A percentile compares a stretch with the other conserved stretches of the same genome.
Conservation (phyloP, 2,888 invertebrate species). For the Polylopha cassiicola region DNA sequence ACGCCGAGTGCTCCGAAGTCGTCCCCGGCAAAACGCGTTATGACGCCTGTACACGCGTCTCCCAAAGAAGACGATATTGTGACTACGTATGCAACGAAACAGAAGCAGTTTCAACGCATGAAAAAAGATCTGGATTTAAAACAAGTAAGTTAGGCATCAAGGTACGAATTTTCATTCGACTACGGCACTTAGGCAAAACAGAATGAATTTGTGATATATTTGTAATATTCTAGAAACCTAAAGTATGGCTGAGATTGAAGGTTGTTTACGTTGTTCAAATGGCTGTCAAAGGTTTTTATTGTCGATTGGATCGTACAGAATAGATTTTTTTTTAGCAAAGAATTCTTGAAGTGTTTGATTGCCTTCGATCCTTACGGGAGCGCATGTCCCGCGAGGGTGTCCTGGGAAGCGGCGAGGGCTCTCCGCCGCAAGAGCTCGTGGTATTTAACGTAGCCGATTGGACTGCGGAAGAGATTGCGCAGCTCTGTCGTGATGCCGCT, state of each 20-base stretch:
- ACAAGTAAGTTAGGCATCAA: constrained; percentile 47
- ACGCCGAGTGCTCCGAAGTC: too few relatives aligned
- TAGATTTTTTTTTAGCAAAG: constrained; percentile 60
- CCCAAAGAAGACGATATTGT: constrained; percentile 44
- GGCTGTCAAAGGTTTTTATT: too few relatives aligned
- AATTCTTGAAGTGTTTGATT: constrained; percentile 53
- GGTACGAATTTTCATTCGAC: background rate
- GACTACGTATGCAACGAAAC: constrained; percentile 41
- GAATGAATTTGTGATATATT: too few relatives aligned
- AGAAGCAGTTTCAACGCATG: constrained; percentile 51
- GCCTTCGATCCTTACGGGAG: constrained; percentile 47
- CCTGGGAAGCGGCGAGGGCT: constrained; percentile 43
- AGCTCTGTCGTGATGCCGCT: constrained; percentile 51
- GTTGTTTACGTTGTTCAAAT: too few relatives aligned
- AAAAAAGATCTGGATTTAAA: constrained; percentile 69
- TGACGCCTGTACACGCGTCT: constrained; percentile 15
- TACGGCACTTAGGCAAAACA: too few relatives aligned
- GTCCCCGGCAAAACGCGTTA: constrained; percentile 23
- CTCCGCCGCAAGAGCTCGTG: constrained; percentile 47
- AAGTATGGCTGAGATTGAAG: too few relatives aligned
- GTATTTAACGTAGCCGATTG: constrained; percentile 67
- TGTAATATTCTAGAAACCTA: too few relatives aligned
- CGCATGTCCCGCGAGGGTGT: constrained; percentile 52
- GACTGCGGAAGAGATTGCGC: constrained; percentile 57
- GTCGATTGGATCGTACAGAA: too few relatives aligned